These are phyloP conservation scores for Hiodon tergisus DNA, from an alignment of 2,113 vertebrate species.

Conservation along the genomic window DNA sequence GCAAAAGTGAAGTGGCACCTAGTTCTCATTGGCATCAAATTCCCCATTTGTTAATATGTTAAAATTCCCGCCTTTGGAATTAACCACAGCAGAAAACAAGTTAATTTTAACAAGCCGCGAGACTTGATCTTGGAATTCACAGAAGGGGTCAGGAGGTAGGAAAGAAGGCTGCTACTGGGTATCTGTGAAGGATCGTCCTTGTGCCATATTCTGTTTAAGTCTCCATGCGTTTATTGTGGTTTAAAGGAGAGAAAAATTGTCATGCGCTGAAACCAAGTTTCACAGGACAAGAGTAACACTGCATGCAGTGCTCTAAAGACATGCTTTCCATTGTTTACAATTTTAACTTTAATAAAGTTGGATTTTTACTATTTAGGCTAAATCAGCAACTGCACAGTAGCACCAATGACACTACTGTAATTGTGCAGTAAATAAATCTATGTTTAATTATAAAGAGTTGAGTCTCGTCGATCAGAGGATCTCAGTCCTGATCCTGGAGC, in stretches of 20 bases:
- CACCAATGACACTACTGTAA: neutral
- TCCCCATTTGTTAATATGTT: too few species aligned
- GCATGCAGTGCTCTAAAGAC: too few species aligned
- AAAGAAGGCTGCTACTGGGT: neutral
- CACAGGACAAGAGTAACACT: too few species aligned
- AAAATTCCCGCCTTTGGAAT: too few species aligned
- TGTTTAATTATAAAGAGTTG: neutral
- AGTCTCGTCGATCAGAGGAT: neutral
- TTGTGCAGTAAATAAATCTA: neutral
- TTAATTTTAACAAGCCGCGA: neutral
- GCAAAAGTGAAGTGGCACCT: too few species aligned
- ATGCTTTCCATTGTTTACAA: too few species aligned
- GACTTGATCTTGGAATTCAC: too few species aligned
- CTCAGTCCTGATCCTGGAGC: neutral
- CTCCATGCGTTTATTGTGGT: neutral
- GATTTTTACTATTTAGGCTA: constrained; percentile 9
- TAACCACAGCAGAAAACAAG: too few species aligned
- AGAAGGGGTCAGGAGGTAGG: neutral
- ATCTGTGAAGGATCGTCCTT: neutral
- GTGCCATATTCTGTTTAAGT: neutral
- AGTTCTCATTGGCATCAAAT: too few species aligned
- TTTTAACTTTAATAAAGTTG: neutral
- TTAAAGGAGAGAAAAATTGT: neutral
- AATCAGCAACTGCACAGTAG: neutral
- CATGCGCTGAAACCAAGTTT: neutral